Evolutionary conservation across 2,888 invertebrate genomes (phyloP), one percentile per base, ranked within the genome.

Genomic region (Troides helena): DNA sequence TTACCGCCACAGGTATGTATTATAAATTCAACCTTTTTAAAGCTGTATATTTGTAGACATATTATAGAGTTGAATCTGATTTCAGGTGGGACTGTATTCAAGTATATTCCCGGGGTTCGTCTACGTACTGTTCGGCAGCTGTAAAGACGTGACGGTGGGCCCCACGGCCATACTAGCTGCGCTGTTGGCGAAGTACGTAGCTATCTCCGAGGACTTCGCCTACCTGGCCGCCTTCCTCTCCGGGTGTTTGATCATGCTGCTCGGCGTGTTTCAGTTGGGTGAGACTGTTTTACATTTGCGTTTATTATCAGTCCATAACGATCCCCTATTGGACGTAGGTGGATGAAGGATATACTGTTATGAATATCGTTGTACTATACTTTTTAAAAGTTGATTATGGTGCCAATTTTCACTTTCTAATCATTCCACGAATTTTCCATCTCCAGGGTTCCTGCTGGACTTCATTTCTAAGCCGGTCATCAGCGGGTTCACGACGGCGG

Each of bases 81-180:
- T 80, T 17, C 85, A 92, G 95, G 97, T 98, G 85, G 98, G 98
- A 0, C 92, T 99, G 0, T 99, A 98, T 88, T 98, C 98, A 0
- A 96, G 98, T 25, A 98, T 98, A 87, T 96, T 98, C 95, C 98
- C 98, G 0, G 97, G 97, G 74, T 95, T 98, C 81, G 94, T 98
- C 18, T 99, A 99, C 87, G 95, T 96, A 67, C 81, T 98, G 58
- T 95, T 99, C 77, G 98, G 98, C 43, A 97, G 97, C 78, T 96
- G 96, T 77, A 96, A 96, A 81, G 96, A 96, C 76, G 88, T 95
- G 63, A 95, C 95, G 0, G 94, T 95, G 65, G 97, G 98, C 39
- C 98, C 98, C 0, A 98, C 98, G 0, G 98, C 98, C 18, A 98
- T 98, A 67, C 94, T 98, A 94, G 95, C 98, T 0, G 93, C 98